These are phyloP conservation scores for Trichomycterus rosablanca DNA, from an alignment of 2,113 vertebrate species.

Conservation along the genomic window DNA sequence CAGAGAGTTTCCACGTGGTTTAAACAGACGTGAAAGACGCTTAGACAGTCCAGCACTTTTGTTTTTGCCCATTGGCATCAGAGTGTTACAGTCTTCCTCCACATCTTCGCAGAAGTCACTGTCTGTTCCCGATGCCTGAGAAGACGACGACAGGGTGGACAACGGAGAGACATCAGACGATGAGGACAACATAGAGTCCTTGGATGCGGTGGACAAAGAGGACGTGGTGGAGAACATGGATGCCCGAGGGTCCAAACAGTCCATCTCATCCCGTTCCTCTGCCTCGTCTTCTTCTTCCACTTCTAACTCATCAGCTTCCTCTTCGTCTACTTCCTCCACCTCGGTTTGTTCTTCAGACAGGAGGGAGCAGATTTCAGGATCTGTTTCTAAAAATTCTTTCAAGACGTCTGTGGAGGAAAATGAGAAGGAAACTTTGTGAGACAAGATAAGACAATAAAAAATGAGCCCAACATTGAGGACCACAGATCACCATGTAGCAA, in stretches of 20 bases:
- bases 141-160: constrained; percentile 78
- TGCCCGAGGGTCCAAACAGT: constrained; percentile 54
- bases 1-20: constrained; percentile 69
- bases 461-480: too few relatives aligned
- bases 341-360: constrained; percentile 25
- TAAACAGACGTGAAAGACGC: constrained; percentile 80
- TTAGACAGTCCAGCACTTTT: constrained; percentile 67
- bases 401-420: constrained; percentile 75
- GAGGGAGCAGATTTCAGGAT: constrained; percentile 56
- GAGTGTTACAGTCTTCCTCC: constrained; percentile 68
- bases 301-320: constrained; percentile 51
- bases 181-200: constrained; percentile 79
- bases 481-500: too few relatives aligned
- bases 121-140: constrained; percentile 70
- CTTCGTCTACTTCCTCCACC: constrained; percentile 58
- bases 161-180: constrained; percentile 73
- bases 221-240: constrained; percentile 72
- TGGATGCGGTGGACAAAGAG: constrained; percentile 67
- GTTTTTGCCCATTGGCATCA: constrained; percentile 42
- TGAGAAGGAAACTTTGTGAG: not conserved
- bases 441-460: too few relatives aligned
- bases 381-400: constrained; percentile 78
- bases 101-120: constrained; percentile 86
- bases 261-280: constrained; percentile 54
- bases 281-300: constrained; percentile 55